These are phyloP conservation scores for Trichonephila clavipes DNA, from an alignment of 1,140 invertebrate species.

Conservation along the genomic window DNA sequence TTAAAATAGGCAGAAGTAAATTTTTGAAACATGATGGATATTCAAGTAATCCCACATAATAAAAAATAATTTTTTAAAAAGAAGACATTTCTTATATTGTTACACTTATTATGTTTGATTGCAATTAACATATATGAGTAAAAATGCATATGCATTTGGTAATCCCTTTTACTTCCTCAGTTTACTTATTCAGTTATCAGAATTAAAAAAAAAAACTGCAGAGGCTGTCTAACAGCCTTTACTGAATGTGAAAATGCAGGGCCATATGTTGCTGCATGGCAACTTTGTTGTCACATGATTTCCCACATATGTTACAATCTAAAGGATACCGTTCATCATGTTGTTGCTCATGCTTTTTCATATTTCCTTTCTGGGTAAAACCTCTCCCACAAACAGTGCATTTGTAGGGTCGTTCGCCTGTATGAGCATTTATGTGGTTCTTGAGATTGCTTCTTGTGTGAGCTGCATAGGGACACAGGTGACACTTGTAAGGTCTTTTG, in stretches of 20 bases:
- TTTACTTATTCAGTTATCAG: background rate
- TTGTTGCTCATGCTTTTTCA: conserved; percentile 74
- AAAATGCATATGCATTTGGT: background rate
- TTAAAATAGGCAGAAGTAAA: too few relatives aligned
- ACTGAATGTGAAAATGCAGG: conserved; percentile 46
- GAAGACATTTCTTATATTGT: too few relatives aligned
- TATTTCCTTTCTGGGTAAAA: conserved; percentile 80
- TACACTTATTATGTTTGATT: too few relatives aligned
- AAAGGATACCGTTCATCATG: conserved; percentile 83
- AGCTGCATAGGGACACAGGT: conserved; percentile 73
- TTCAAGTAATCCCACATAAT: too few relatives aligned
- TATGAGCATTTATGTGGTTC: conserved; percentile 80
- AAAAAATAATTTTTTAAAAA: too few relatives aligned
- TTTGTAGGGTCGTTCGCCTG: conserved; percentile 83
- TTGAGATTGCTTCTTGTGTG: conserved; percentile 71
- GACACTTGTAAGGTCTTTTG: conserved; percentile 74
- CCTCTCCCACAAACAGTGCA: conserved; percentile 83
- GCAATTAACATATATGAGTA: too few relatives aligned
- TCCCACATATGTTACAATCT: conserved; percentile 83
- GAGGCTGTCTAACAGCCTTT: background rate
- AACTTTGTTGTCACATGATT: conserved; percentile 58
- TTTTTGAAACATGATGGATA: too few relatives aligned
- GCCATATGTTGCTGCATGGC: conserved; percentile 63
- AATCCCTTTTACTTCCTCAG: background rate
- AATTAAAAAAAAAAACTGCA: background rate